Base-by-base conservation (phyloP, 64 coral and sea anemone genomes). In the Pachyseris speciosa region DNA sequence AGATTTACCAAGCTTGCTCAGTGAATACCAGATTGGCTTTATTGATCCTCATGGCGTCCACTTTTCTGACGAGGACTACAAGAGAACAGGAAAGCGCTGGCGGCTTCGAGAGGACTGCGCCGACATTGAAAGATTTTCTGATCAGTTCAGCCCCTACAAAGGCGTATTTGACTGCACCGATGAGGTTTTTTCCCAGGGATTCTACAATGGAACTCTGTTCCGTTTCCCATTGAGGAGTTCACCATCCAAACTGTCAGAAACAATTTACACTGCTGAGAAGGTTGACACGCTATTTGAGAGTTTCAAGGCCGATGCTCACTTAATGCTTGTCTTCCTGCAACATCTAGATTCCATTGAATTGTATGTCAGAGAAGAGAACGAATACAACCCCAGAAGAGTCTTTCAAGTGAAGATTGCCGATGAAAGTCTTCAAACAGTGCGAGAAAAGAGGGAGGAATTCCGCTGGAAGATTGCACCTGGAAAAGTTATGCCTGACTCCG, bases 1-100 rank as follows among this genome's bases (percentile, higher is more conserved):
- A 98, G 95, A 98, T 83, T 84, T 98, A 40, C 94, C 94, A 75
- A 92, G 94, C 84, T 67, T 96, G 41, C 33, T 96, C 9, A 96
- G 94, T 60, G 85, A 76, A 1, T 20, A 41, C 9, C 71, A 38
- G 29, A 39, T 96, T 55, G 89, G 74, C 9, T 84, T 96, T 33
- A 87, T 96, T 58, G 94, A 96, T 83, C 90, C 85, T 30, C 90
- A 96, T 43, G 84, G 88, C 68, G 84, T 83, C 37, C 88, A 83
- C 68, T 92, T 96, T 70, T 74, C 69, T 25, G 72, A 84, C 41
- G 26, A 43, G 10, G 65, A 63, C 27, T 33, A 39, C 13, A 80
- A 44, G 26, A 78, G 76, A 76, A 86, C 96, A 2, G 96, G 96
- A 6, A 91, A 73, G 73, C 36, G 43, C 36, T 36, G 78, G 58